Percentiles rank a stretch among this genome's conserved stretches.
Evolutionary conservation across 2,113 vertebrate genomes (phyloP).

Genomic region (Sclerurus mexicanus): DNA sequence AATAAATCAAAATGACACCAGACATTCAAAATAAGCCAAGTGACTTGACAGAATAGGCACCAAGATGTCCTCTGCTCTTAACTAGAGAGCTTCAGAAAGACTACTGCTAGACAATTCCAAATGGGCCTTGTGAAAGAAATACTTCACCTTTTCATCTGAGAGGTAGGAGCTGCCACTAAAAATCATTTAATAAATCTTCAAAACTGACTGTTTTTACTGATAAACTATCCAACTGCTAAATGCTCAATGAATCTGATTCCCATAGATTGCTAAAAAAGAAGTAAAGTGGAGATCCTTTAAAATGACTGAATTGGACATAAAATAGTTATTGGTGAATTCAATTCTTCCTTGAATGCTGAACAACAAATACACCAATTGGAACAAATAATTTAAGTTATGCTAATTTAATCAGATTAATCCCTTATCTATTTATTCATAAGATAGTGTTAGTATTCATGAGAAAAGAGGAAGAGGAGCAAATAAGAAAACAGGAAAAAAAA

Average conservation of each 20-base stretch:
- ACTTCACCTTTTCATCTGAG: background rate
- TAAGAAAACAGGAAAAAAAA: background rate
- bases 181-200: background rate
- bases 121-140: background rate
- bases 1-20: background rate
- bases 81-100: background rate
- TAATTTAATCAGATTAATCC: background rate
- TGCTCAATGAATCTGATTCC: background rate
- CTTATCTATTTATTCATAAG: background rate
- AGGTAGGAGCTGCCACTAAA: background rate
- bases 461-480: background rate
- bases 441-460: background rate
- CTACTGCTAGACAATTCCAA: background rate
- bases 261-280: background rate
- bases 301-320: background rate
- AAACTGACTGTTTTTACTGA: background rate
- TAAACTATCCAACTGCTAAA: background rate
- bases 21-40: background rate
- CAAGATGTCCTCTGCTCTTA: background rate
- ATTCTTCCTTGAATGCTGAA: background rate
- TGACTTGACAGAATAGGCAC: background rate
- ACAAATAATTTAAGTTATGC: background rate
- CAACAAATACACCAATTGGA: background rate
- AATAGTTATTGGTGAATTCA: background rate
- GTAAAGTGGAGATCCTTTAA: background rate